Base-by-base conservation (phyloP, 2,888 invertebrate species). In the Meganola albula region DNA sequence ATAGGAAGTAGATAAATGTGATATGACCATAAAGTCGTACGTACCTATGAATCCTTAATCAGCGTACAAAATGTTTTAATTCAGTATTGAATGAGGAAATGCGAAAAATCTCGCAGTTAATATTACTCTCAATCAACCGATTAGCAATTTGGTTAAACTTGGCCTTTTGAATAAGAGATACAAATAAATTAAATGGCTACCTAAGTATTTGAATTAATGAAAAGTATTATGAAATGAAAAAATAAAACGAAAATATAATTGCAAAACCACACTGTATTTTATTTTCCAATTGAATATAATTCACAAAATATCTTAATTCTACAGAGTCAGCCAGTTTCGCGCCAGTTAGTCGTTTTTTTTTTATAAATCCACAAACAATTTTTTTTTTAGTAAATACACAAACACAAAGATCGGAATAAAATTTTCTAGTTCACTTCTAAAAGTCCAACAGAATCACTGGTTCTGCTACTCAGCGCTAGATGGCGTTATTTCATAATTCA, bases 241-340 rank as follows among this genome's bases (percentile, higher is more conserved):
- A 31, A 35, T 42, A 37, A 45, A 38, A 27, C 10, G 4, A 1
- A 16, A 1, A 13, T 44, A 12, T 42, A 7, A 20, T n/a, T 53
- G 52, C 52, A 51, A 47, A 34, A 36, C 33, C 34, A 12, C 27
- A 20, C 48, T 53, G 54, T 48, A 53, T 53, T 48, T 53, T 39
- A 36, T 45, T 36, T 27, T 40, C 48, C 48, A 34, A 21, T 37
- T 16, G 4, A 30, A 44, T 47, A 53, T 35, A 34, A 18, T 33
- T 53, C 41, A 47, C 53, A 48, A 20, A 16, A 27, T 26, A 0
- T 38, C 37, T 48, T 37, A 27, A 16, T 20, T 16, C 51, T 51
- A 39, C 28, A 12, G 39, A 24, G 25, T 46, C 34, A 49, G 34
- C 32, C 39, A 45, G 35, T 25, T 47, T 36, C 20, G 12, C 12